phyloP scores from a whole-genome alignment of 2,888 invertebrate species.

The Perizoma affinitatum region DNA sequence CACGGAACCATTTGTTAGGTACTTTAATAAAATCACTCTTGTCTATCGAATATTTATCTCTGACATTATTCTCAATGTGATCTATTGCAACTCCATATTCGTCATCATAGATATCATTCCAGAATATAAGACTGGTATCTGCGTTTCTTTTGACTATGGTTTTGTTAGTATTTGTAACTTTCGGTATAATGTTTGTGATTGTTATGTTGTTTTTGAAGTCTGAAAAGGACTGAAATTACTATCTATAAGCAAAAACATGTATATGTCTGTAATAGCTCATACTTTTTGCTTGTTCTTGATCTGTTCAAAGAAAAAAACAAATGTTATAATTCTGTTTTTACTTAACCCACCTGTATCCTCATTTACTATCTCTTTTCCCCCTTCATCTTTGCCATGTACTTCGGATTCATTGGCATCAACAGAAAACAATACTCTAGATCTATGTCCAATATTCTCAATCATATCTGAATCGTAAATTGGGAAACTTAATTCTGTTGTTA shows the following conservation, averaged over 20 bases:
- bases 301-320: neutral
- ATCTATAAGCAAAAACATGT: too few relatives aligned
- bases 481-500: slow-evolving; percentile 34
- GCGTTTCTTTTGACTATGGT: slow-evolving; percentile 58
- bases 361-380: neutral
- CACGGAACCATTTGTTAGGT: slow-evolving; percentile 63
- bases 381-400: neutral
- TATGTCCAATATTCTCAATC: slow-evolving; percentile 60
- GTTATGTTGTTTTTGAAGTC: slow-evolving; percentile 13
- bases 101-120: slow-evolving; percentile 74
- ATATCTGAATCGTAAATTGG: slow-evolving; percentile 57
- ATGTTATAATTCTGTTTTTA: neutral
- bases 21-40: slow-evolving; percentile 50
- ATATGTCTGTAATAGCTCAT: too few relatives aligned
- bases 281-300: neutral
- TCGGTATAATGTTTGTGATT: neutral
- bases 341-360: slow-evolving; percentile 2
- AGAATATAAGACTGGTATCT: slow-evolving; percentile 59
- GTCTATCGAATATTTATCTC: slow-evolving; percentile 47
- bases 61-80: slow-evolving; percentile 47
- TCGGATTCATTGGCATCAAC: slow-evolving; percentile 37
- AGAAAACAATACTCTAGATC: slow-evolving; percentile 62
- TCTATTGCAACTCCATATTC: slow-evolving; percentile 65
- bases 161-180: slow-evolving; percentile 5
- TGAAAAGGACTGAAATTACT: slow-evolving; percentile 20